phyloP scores from a whole-genome alignment of 2,797 vertebrate genomes.

The Ceryle rudis region DNA sequence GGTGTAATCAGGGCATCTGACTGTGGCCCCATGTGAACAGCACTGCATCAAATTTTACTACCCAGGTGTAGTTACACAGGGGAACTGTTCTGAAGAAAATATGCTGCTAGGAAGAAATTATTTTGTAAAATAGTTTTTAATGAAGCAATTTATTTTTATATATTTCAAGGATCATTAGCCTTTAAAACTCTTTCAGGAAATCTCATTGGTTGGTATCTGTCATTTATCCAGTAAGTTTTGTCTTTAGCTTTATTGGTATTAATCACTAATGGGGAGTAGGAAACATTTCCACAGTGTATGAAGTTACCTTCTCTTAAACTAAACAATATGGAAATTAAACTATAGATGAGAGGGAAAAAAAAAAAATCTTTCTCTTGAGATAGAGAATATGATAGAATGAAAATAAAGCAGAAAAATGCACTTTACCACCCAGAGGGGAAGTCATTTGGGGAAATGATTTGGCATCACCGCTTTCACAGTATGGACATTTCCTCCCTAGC shows the following conservation, averaged over 20 bases:
- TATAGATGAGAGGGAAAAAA: background rate
- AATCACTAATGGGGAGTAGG: slow-evolving; percentile 46
- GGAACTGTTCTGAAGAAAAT: slow-evolving; percentile 52
- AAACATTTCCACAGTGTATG: slow-evolving; percentile 55
- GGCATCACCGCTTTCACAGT: slow-evolving; percentile 35
- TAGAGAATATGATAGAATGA: slow-evolving; percentile 44
- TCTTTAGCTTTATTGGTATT: slow-evolving; percentile 44
- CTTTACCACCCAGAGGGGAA: slow-evolving; percentile 67
- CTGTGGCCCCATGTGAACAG: background rate
- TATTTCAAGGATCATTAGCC: slow-evolving; percentile 62
- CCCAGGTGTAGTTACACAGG: slow-evolving; percentile 43
- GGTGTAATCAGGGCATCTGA: background rate
- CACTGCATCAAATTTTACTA: slow-evolving; percentile 58
- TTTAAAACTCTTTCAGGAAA: slow-evolving; percentile 60
- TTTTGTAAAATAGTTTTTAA: slow-evolving; percentile 72
- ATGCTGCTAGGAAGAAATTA: slow-evolving; percentile 43
- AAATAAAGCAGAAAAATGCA: slow-evolving; percentile 69
- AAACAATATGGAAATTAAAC: slow-evolving; percentile 52
- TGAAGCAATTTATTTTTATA: slow-evolving; percentile 72
- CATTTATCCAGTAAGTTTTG: slow-evolving; percentile 39
- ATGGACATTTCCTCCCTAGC: slow-evolving; percentile 50
- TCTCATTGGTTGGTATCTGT: slow-evolving; percentile 47
- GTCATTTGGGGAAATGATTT: slow-evolving; percentile 16
- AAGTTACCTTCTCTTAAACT: slow-evolving; percentile 56
- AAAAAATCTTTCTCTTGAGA: slow-evolving; percentile 16